These are phyloP conservation scores for Phyllostomus hastatus DNA, from an alignment of 2,113 vertebrate genomes.

Conservation along the genomic window DNA sequence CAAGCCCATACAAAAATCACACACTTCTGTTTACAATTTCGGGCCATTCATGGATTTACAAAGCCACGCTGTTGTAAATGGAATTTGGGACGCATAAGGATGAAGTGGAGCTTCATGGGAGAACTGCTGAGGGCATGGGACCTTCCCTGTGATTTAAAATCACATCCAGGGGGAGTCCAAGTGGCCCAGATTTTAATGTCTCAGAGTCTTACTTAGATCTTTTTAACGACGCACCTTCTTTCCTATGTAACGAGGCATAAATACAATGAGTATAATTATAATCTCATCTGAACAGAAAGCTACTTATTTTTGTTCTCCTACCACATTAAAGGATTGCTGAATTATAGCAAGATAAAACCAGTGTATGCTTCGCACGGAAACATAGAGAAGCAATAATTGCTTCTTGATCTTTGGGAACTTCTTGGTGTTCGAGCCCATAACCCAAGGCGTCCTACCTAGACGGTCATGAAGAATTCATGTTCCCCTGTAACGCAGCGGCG, in stretches of 20 bases:
- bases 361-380: neutral
- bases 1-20: neutral
- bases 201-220: neutral
- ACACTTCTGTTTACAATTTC: neutral
- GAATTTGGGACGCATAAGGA: neutral
- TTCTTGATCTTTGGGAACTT: neutral
- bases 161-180: neutral
- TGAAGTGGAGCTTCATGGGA: neutral
- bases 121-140: neutral
- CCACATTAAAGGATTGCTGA: neutral
- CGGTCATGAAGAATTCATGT: conserved; percentile 3
- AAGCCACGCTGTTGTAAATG: neutral
- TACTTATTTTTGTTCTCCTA: neutral
- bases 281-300: neutral
- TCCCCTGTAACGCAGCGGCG: neutral
- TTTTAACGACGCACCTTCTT: neutral
- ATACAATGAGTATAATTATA: neutral
- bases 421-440: neutral
- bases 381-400: neutral
- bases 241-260: neutral
- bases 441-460: neutral
- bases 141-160: neutral
- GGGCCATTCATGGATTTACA: neutral
- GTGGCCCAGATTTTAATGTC: neutral
- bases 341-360: neutral